Evolutionary conservation across 2,888 invertebrate genomes (phyloP).

Genomic region (Meloe dianella): DNA sequence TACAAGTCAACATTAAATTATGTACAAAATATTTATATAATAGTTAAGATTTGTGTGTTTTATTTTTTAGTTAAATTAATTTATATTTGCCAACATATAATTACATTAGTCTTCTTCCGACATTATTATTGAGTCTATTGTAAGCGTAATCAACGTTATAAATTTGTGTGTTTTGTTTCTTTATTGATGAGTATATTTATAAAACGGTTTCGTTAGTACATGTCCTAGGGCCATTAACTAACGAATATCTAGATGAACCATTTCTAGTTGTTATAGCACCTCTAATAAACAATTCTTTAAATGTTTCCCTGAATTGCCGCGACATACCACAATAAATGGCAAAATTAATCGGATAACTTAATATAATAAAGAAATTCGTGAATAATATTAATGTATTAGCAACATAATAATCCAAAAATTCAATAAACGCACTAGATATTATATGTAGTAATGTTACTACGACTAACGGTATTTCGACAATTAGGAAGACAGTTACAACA

Average conservation of each 20-base stretch:
- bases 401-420: conserved; percentile 76
- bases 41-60: too few relatives aligned
- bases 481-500: conserved; percentile 82
- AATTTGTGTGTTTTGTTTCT: not conserved
- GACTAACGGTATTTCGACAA: conserved; percentile 84
- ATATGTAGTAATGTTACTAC: conserved; percentile 85
- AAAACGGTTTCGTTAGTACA: conserved; percentile 86
- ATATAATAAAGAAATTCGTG: conserved; percentile 89
- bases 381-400: conserved; percentile 80
- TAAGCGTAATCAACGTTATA: conserved; percentile 25
- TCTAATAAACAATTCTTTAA: conserved; percentile 80
- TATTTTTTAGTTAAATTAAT: not conserved
- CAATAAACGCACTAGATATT: conserved; percentile 72
- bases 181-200: conserved; percentile 54
- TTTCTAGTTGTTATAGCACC: conserved; percentile 67
- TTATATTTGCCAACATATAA: conserved; percentile 18
- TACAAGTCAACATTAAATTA: conserved; percentile 29
- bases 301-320: conserved; percentile 90
- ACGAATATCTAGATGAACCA: conserved; percentile 77
- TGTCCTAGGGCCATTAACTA: conserved; percentile 82
- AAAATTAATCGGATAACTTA: conserved; percentile 92
- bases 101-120: conserved; percentile 24
- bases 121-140: conserved; percentile 27
- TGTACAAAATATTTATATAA: conserved; percentile 27
- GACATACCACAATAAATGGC: conserved; percentile 98